These are phyloP conservation scores for Mactromeris polynyma DNA, from an alignment of 2,888 invertebrate species.

Conservation along the genomic window DNA sequence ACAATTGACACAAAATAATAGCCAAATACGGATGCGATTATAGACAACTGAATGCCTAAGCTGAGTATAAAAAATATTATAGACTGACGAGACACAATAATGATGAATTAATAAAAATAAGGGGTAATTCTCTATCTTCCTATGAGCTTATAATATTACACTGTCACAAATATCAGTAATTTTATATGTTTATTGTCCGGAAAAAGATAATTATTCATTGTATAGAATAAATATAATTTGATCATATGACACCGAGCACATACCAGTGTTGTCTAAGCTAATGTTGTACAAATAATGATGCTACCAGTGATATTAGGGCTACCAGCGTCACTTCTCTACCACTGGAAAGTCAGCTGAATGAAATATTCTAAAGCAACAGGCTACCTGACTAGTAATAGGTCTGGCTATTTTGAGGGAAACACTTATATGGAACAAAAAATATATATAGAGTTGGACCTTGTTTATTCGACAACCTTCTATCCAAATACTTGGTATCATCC, in stretches of 20 bases:
- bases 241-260: background rate
- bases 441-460: too few species aligned
- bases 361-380: too few species aligned
- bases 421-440: too few species aligned
- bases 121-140: background rate
- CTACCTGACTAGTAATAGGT: too few species aligned
- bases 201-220: background rate
- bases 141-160: background rate
- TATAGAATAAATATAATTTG: background rate
- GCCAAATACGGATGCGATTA: background rate
- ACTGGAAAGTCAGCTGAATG: too few species aligned
- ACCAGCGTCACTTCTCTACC: too few species aligned
- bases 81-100: background rate
- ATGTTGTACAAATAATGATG: too few species aligned
- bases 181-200: background rate
- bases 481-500: too few species aligned
- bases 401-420: too few species aligned
- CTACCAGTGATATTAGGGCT: too few species aligned
- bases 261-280: background rate
- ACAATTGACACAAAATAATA: background rate
- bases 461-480: too few species aligned
- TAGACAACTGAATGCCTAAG: background rate
- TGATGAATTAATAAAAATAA: background rate
- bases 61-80: background rate
- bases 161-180: background rate